Base-by-base conservation (phyloP, 1,140 invertebrate species). In the Liolophura sinensis region DNA sequence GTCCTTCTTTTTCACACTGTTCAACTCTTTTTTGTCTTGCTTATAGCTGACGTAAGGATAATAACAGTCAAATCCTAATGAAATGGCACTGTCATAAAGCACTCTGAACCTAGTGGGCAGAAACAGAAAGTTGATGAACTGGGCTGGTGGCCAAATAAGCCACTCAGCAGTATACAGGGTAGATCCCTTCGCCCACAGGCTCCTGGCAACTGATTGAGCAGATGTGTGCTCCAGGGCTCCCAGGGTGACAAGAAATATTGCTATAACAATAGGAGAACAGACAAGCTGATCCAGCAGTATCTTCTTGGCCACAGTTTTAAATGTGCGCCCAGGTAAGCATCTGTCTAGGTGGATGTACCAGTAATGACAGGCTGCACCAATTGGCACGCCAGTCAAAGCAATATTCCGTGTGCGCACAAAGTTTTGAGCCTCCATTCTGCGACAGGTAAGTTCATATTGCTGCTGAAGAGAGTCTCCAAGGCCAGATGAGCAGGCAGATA, bases 11-110 rank as follows among this genome's bases (percentile, higher is more conserved):
- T 40, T 40, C 31, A 40, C 31, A 40, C 31, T 40, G 9, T 40
- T 40, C 31, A 40, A 40, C 31, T 40, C 31, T 40, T 40, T 40
- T 40, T 40, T 40, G 31, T 40, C 9, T 5, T 40, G 31, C 9
- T 40, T 40, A 68, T 76, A 79, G 64, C 93, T 94, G n/a, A 97
- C 91, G 82, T 93, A 90, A 27, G 94, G 95, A n/a, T 93, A 94
- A 78, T 95, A 96, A 54, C 93, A 85, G 82, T 97, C 94, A 86
- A 95, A 96, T 14, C 93, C 91, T 77, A 97, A 86, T 27, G 93
- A 95, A 78, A 97, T 91, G 11, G 89, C 89, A 83, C 93, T 97
- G 79, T 97, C 95, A 84, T 95, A 97, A 15, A 96, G 85, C 24
- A 97, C 92, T 77, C 95, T 87, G 82, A 90, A 97, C 76, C 87